Conservation (phyloP, 2,113 vertebrate species). For the Alligator sinensis region DNA sequence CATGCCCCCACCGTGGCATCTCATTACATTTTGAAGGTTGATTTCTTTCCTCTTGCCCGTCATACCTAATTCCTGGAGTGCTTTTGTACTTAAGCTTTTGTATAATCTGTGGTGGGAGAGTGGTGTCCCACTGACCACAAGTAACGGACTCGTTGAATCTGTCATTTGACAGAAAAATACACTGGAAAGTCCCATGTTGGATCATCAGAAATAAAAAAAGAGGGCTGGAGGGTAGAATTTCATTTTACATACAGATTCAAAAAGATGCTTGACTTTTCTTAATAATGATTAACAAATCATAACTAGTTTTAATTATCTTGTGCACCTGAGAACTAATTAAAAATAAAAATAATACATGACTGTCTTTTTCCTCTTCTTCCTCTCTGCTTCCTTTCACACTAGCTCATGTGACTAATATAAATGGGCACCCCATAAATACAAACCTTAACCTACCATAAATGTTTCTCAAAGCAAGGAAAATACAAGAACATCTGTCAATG, state of each 20-base stretch:
- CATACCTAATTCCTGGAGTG: background rate
- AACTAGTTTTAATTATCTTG: conserved; percentile 77
- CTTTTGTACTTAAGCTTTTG: background rate
- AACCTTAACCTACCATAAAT: background rate
- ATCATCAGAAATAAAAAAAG: background rate
- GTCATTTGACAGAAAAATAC: background rate
- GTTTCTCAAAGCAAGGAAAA: background rate
- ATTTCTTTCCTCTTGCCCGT: background rate
- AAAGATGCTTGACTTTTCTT: background rate
- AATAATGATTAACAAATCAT: conserved; percentile 63
- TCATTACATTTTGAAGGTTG: background rate
- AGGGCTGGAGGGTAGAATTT: background rate
- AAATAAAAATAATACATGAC: background rate
- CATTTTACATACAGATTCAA: background rate
- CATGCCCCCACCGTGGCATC: background rate
- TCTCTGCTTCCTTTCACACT: background rate
- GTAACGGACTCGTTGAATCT: background rate
- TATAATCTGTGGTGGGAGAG: background rate
- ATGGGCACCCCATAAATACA: background rate
- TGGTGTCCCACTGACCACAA: background rate
- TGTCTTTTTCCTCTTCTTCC: background rate
- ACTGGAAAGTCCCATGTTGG: background rate
- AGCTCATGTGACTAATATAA: background rate
- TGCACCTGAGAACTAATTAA: conserved; percentile 67
- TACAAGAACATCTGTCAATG: background rate